Evolutionary conservation across 2,113 vertebrate species (phyloP).

Genomic region (Benitochromis conjunctus): DNA sequence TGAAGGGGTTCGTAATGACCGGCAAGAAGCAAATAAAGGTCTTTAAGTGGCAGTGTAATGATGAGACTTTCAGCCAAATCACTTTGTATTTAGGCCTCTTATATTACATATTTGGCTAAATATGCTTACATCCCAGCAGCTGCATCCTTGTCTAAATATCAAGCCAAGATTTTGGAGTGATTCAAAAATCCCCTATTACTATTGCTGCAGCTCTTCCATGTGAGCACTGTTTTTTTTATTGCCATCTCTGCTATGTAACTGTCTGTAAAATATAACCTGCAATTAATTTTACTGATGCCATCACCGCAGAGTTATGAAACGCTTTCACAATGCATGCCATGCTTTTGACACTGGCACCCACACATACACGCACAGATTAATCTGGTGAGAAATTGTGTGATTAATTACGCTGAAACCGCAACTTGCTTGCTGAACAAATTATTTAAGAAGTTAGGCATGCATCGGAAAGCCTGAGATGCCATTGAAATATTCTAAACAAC

Average conservation of each 20-base stretch:
- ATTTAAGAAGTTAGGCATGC: background rate
- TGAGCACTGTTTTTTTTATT: constrained; percentile 10
- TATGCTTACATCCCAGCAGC: constrained; percentile 43
- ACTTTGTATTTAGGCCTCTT: constrained; percentile 21
- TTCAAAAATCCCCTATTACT: background rate
- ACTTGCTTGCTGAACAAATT: background rate
- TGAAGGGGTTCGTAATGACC: background rate
- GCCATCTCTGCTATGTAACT: constrained; percentile 1
- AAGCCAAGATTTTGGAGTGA: background rate
- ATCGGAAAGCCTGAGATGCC: background rate
- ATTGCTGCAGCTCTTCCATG: background rate
- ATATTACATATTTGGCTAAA: constrained; percentile 44
- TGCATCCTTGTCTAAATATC: constrained; percentile 36
- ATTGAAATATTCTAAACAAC: background rate
- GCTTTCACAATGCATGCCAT: background rate
- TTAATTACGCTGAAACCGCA: background rate
- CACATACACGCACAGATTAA: background rate
- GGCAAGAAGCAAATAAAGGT: background rate
- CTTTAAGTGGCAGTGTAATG: background rate
- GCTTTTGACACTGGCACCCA: background rate
- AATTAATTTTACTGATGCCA: constrained; percentile 19
- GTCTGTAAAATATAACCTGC: constrained; percentile 8
- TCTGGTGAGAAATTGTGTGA: background rate
- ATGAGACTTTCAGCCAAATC: background rate
- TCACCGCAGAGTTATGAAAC: constrained; percentile 9